Evolutionary conservation across 2,113 vertebrate species (phyloP), one percentile per base, ranked within the genome.

Genomic region (Chaetorhynchus papuensis): DNA sequence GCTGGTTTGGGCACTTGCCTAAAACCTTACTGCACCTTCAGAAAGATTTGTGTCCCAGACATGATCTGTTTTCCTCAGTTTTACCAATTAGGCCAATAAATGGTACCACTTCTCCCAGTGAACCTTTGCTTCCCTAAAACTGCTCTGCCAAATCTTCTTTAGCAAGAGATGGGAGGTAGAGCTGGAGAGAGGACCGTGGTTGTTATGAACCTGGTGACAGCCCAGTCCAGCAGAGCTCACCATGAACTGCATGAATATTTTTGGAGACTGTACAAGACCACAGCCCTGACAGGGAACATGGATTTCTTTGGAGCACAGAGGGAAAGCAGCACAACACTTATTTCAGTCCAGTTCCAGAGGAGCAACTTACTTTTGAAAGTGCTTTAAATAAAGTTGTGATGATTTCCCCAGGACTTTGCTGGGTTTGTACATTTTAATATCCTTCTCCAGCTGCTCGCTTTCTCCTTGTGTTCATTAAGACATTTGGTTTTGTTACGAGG

Each of bases 401-500:
- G 56, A 66, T 87, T 93, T 96, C 42, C 61, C 66, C 0, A 2
- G 53, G 74, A 92, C 57, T 85, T 75, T 45, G 28, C 15, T 85
- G 57, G 50, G 4, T 80, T 95, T 69, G 45, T 90, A 65, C 33
- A 87, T 87, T 93, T 95, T 79, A 41, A 92, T 69, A 83, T 77
- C 83, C 87, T 81, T 63, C 89, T 88, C 79, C 92, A 96, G 90
- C 90, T 95, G 90, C 76, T 94, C 4, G 15, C 88, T 96, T 92
- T 94, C 88, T 93, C 71, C 54, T 77, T 42, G 57, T 86, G 82
- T 61, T 96, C 66, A 74, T 96, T 88, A 92, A 92, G 90, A 92
- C 88, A 77, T 93, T 97, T 91, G 89, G 89, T 57, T 95, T 96
- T 94, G 78, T 72, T 95, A 94, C 53, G 79, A 85, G 84, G 57